A percentile compares a stretch with the other conserved stretches of the same genome.
These are phyloP conservation scores for Melanotaenia maccullochi DNA, from an alignment of 2,797 vertebrate genomes.

Conservation along the genomic window DNA sequence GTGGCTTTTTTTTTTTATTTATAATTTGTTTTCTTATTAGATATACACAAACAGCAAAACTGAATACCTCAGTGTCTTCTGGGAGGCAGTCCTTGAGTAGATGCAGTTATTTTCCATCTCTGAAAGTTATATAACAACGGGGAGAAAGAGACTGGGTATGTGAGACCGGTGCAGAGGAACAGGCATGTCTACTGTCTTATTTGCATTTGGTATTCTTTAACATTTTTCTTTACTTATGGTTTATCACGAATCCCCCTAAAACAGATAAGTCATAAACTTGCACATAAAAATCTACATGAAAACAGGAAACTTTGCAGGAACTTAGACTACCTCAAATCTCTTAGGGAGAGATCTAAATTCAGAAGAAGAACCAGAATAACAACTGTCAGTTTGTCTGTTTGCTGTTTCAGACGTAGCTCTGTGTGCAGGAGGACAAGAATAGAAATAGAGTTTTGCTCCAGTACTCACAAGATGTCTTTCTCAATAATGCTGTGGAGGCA, in stretches of 20 bases:
- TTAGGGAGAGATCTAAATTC: conserved; percentile 23
- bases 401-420: conserved; percentile 38
- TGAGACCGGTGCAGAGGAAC: conserved; percentile 24
- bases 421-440: conserved; percentile 48
- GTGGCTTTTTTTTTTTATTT: too few species aligned
- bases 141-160: conserved; percentile 7
- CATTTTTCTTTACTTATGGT: neutral
- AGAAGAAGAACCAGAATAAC: conserved; percentile 27
- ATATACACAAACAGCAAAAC: neutral
- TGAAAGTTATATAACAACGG: conserved; percentile 16
- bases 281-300: conserved; percentile 25
- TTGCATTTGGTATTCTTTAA: conserved; percentile 21
- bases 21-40: too few species aligned
- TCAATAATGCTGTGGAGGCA: conserved; percentile 31
- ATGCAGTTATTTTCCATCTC: conserved; percentile 5
- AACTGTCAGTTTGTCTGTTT: conserved; percentile 42
- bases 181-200: conserved; percentile 23
- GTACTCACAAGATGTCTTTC: conserved; percentile 57
- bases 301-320: conserved; percentile 17
- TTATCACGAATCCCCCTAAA: conserved; percentile 16
- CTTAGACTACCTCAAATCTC: conserved; percentile 30
- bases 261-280: conserved; percentile 11
- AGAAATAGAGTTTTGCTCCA: conserved; percentile 56
- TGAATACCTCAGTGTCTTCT: neutral
- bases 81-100: neutral